Evolutionary conservation across 2,113 vertebrate genomes (phyloP).

Genomic region (Perccottus glenii): DNA sequence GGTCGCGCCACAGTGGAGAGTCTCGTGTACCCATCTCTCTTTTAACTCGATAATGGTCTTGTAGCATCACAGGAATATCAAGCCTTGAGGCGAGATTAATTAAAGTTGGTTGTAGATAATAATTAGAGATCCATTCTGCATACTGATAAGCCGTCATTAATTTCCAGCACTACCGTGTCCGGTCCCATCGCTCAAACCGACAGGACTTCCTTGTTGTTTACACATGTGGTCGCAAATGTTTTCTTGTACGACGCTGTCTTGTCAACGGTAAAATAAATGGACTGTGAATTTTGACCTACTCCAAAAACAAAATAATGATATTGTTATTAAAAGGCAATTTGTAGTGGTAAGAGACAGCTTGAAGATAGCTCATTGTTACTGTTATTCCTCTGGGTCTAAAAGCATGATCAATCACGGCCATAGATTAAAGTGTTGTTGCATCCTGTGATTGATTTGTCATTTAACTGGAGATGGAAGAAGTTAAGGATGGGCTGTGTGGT

Average conservation of each 20-base stretch:
- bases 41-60: slow-evolving; percentile 40
- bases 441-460: slow-evolving; percentile 13
- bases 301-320: not conserved
- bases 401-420: slow-evolving; percentile 11
- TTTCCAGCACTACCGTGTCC: slow-evolving; percentile 14
- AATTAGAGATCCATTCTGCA: slow-evolving; percentile 53
- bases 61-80: slow-evolving; percentile 32
- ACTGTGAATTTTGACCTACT: not conserved
- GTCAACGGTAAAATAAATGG: not conserved
- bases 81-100: slow-evolving; percentile 54
- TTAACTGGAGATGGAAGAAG: not conserved
- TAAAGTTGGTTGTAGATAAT: slow-evolving; percentile 63
- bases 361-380: slow-evolving; percentile 18
- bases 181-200: not conserved
- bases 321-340: slow-evolving; percentile 25
- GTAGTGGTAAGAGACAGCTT: not conserved
- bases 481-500: not conserved
- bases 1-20: slow-evolving; percentile 16
- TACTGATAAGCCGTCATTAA: slow-evolving; percentile 42
- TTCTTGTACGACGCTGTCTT: not conserved
- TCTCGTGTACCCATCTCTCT: not conserved
- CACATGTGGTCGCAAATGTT: no score
- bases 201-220: not conserved
- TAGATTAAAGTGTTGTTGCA: slow-evolving; percentile 11
- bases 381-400: slow-evolving; percentile 1